These are phyloP conservation scores for Dysmachus trigonus DNA, from an alignment of 2,888 invertebrate genomes.

Conservation along the genomic window DNA sequence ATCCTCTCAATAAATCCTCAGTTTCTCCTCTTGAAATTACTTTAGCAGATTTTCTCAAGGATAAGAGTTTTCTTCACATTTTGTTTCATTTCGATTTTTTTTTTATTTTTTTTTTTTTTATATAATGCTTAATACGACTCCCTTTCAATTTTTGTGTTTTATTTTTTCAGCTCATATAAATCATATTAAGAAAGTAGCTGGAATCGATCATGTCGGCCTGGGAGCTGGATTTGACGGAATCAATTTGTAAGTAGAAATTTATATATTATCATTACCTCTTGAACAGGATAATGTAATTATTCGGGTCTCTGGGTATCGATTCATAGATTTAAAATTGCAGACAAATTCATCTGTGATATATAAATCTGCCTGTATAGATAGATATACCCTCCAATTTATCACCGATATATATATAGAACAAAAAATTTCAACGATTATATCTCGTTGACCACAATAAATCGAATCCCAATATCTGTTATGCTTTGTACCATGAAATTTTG, in stretches of 20 bases:
- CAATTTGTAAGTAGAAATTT: conserved; percentile 79
- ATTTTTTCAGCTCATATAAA: conserved; percentile 84
- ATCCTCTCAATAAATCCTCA: neutral
- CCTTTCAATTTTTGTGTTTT: neutral
- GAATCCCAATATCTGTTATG: neutral
- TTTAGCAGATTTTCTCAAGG: conserved; percentile 21
- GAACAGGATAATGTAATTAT: neutral
- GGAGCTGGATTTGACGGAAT: conserved; percentile 92
- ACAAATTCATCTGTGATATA: neutral
- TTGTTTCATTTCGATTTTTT: conserved; percentile 1
- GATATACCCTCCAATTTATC: neutral
- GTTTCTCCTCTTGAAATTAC: neutral
- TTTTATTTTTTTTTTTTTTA: neutral
- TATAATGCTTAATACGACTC: neutral
- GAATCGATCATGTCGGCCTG: conserved; percentile 87
- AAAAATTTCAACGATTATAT: neutral
- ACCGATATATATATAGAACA: neutral
- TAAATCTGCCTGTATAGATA: neutral
- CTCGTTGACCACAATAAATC: conserved; percentile 4
- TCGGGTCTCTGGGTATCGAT: neutral
- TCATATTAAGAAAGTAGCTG: conserved; percentile 85
- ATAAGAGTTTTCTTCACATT: neutral
- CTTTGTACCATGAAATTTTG: conserved; percentile 21
- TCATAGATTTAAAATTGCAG: neutral
- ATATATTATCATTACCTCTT: neutral